Evolutionary conservation across 2,888 invertebrate genomes (phyloP).

Genomic region (Diogma glabrata): DNA sequence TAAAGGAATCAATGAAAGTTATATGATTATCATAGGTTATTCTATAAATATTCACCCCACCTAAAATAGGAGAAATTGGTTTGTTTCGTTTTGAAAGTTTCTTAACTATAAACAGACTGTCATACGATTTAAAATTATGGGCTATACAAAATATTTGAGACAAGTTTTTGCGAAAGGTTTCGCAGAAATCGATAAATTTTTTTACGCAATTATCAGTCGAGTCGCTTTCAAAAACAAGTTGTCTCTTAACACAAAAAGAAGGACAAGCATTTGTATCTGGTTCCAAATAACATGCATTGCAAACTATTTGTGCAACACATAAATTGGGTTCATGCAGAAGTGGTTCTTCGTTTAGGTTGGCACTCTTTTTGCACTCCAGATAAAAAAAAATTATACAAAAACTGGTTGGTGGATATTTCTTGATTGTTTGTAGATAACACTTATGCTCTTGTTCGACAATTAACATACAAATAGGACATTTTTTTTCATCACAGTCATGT

Average conservation of each 20-base stretch:
- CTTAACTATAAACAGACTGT: not conserved
- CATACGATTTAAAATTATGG: not conserved
- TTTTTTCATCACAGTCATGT: not conserved
- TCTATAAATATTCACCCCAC: not conserved
- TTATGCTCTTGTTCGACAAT: not conserved
- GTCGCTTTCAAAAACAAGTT: not conserved
- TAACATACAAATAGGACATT: not conserved
- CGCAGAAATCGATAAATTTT: not conserved
- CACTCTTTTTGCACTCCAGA: not conserved
- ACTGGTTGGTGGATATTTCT: not conserved
- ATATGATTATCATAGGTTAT: not conserved
- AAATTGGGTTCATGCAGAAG: not conserved
- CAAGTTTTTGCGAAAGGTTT: not conserved
- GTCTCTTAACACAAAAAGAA: not conserved
- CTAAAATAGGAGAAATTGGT: not conserved
- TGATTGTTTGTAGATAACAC: not conserved
- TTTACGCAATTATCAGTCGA: not conserved
- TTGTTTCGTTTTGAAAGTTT: not conserved
- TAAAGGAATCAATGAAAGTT: not conserved
- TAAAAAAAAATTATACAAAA: constrained; percentile 1
- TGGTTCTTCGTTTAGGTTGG: not conserved
- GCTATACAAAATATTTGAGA: not conserved
- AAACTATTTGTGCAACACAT: not conserved
- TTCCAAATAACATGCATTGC: not conserved
- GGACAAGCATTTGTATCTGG: not conserved